Percentiles rank a stretch among this genome's conserved stretches.
Evolutionary conservation across 2,888 invertebrate species (phyloP).

Genomic region (Brachylomia viminalis): DNA sequence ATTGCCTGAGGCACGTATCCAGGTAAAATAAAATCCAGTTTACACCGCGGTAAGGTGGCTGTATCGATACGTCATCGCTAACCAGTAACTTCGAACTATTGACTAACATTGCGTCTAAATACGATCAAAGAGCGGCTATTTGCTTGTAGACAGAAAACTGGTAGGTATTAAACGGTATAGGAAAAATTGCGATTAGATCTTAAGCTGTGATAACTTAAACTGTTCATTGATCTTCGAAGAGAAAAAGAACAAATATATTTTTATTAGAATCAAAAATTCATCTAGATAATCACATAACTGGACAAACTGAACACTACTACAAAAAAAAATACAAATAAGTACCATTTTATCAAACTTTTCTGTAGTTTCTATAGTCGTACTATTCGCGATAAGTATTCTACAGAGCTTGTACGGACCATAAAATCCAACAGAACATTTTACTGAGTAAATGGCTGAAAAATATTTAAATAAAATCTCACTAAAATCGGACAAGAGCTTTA

Average conservation of each 20-base stretch:
- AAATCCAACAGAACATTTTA: constrained; percentile 14
- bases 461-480: constrained; percentile 75
- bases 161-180: background rate
- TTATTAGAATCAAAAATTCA: background rate
- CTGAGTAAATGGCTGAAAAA: constrained; percentile 39
- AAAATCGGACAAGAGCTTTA: constrained; percentile 78
- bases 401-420: constrained; percentile 2
- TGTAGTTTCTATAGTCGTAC: background rate
- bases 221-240: too few relatives aligned
- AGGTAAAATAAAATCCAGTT: constrained; percentile 95
- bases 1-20: constrained; percentile 99
- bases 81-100: constrained; percentile 36
- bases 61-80: constrained; percentile 71
- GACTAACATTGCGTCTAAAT: constrained; percentile 36
- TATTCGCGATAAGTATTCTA: constrained; percentile 48
- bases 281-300: background rate
- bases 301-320: background rate
- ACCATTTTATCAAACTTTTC: background rate
- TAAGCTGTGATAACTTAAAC: too few relatives aligned
- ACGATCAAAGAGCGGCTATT: background rate
- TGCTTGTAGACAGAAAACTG: background rate
- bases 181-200: background rate
- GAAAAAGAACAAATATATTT: background rate
- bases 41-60: constrained; percentile 86
- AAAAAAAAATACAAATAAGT: background rate